Evolutionary conservation across 2,888 invertebrate species (phyloP).

Genomic region (Lithophane ornitopus): DNA sequence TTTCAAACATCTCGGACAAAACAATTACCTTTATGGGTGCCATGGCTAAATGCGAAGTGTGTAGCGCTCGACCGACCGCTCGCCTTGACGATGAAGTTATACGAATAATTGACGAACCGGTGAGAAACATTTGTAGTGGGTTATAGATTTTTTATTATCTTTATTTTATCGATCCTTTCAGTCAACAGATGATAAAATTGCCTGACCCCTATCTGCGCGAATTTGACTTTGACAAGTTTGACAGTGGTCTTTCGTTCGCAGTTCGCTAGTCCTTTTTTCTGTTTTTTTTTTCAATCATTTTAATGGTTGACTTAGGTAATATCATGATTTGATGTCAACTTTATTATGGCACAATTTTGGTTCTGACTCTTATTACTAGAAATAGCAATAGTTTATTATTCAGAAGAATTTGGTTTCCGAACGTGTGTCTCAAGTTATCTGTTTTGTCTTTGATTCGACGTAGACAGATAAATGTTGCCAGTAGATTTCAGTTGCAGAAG

Average conservation of each 20-base stretch:
- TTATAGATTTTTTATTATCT: constrained; percentile 76
- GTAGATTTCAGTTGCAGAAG: background rate
- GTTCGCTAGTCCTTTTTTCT: constrained; percentile 1
- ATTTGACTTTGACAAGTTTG: constrained; percentile 48
- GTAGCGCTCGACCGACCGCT: constrained; percentile 81
- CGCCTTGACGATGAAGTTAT: constrained; percentile 83
- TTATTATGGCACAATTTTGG: background rate
- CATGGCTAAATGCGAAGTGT: constrained; percentile 83
- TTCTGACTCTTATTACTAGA: background rate
- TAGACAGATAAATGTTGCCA: constrained; percentile 48
- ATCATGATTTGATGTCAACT: background rate
- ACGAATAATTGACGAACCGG: constrained; percentile 81
- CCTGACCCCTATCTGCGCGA: constrained; percentile 44
- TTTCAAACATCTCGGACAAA: constrained; percentile 47
- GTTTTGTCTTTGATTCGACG: constrained; percentile 45
- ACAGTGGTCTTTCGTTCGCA: constrained; percentile 15
- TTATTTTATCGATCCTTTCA: constrained; percentile 72
- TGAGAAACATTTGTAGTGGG: constrained; percentile 85
- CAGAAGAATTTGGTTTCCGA: constrained; percentile 37
- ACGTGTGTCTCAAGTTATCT: constrained; percentile 13
- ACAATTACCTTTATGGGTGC: constrained; percentile 85
- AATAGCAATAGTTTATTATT: background rate
- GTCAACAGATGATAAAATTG: constrained; percentile 67
- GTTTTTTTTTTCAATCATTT: background rate
- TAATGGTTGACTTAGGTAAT: background rate